Evolutionary conservation across 1,140 invertebrate genomes (phyloP).

Genomic region (Periplaneta americana): DNA sequence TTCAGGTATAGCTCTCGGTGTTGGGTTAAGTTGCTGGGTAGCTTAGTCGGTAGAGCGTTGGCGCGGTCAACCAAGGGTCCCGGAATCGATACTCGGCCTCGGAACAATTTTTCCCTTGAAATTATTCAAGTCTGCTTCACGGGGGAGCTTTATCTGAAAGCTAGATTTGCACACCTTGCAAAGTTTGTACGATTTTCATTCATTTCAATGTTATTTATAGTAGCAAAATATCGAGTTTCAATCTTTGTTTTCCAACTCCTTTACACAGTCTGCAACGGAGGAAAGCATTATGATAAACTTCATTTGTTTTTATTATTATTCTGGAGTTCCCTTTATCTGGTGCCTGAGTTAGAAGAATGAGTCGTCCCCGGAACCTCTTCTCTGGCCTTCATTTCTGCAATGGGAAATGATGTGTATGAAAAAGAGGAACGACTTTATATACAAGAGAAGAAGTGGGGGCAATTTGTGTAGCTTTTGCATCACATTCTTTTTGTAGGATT

Average conservation of each 20-base stretch:
- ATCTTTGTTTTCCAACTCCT: not conserved
- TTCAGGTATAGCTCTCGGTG: too few species aligned
- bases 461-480: not conserved
- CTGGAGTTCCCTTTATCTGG: not conserved
- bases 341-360: not conserved
- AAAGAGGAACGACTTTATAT: not conserved
- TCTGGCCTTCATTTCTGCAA: not conserved
- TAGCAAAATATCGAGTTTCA: not conserved
- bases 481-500: not conserved
- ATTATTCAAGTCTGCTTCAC: too few species aligned
- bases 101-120: too few species aligned
- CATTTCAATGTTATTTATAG: not conserved
- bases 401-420: slow-evolving; percentile 1
- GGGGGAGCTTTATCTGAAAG: too few species aligned
- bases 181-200: too few species aligned
- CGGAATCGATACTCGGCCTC: too few species aligned
- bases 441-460: not conserved
- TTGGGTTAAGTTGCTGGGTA: too few species aligned
- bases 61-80: too few species aligned
- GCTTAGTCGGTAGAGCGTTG: too few species aligned
- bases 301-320: slow-evolving; percentile 11
- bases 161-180: too few species aligned
- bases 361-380: not conserved
- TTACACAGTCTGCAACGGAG: not conserved
- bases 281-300: slow-evolving; percentile 4